These are phyloP conservation scores for Potamilus streckersoni DNA, from an alignment of 1,140 invertebrate genomes.

Conservation along the genomic window DNA sequence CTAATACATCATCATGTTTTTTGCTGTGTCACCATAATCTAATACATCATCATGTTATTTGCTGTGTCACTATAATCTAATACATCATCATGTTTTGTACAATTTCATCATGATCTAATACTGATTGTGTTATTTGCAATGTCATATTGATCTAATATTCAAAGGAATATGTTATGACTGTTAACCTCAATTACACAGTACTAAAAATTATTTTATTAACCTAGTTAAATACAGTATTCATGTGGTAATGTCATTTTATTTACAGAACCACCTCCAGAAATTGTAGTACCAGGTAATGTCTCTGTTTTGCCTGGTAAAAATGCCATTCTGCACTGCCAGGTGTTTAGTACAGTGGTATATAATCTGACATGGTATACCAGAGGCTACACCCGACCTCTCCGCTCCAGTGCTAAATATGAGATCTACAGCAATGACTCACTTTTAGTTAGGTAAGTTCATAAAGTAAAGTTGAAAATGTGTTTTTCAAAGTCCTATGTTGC, in stretches of 20 bases:
- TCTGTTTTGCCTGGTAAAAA: conserved; percentile 65
- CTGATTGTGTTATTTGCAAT: too few species aligned
- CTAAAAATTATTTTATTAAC: neutral
- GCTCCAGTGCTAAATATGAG: conserved; percentile 29
- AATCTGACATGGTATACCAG: conserved; percentile 69
- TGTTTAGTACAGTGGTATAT: conserved; percentile 67
- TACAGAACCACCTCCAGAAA: conserved; percentile 71
- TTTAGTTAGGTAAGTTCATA: conserved; percentile 46
- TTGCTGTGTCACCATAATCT: too few species aligned
- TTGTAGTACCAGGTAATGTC: conserved; percentile 66
- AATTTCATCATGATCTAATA: too few species aligned
- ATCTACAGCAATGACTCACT: conserved; percentile 57
- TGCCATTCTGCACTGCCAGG: conserved; percentile 69
- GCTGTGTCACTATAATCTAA: too few species aligned
- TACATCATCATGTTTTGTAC: too few species aligned
- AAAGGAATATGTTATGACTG: too few species aligned
- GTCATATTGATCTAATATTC: too few species aligned
- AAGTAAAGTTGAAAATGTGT: neutral
- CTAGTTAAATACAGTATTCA: neutral
- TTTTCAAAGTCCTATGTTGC: neutral
- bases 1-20: too few species aligned
- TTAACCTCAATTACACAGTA: neutral
- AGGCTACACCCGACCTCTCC: conserved; percentile 15
- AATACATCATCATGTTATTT: too few species aligned
- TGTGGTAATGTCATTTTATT: conserved; percentile 13